Evolutionary conservation across 2,797 vertebrate genomes (phyloP).

Genomic region (Centroberyx gerrardi): DNA sequence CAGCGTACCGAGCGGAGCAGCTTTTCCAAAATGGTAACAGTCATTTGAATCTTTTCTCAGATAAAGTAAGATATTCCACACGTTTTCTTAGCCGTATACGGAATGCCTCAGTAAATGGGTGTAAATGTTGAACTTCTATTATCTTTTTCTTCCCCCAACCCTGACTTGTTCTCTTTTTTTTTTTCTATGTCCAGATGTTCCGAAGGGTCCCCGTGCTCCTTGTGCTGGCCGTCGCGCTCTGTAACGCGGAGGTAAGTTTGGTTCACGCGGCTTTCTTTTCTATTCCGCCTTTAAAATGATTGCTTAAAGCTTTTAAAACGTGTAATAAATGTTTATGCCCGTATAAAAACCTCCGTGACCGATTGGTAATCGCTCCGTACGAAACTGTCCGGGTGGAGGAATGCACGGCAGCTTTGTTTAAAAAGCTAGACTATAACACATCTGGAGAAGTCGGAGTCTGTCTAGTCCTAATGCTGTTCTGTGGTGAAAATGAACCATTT

Average conservation of each 20-base stretch:
- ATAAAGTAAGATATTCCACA: slow-evolving; percentile 14
- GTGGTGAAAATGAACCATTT: slow-evolving; percentile 6
- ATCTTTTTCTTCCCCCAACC: slow-evolving; percentile 8
- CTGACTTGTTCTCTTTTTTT: slow-evolving; percentile 47
- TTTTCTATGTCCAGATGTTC: slow-evolving; percentile 81
- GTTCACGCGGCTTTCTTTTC: background rate
- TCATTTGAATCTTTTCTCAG: background rate
- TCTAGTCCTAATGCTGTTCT: background rate
- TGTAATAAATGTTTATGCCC: background rate
- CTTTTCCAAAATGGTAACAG: slow-evolving; percentile 63
- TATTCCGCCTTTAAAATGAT: background rate
- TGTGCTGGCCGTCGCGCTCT: slow-evolving; percentile 74
- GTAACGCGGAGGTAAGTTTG: slow-evolving; percentile 82
- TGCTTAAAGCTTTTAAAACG: background rate
- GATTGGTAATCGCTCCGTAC: background rate
- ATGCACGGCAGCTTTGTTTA: slow-evolving; percentile 19
- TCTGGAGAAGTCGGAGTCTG: slow-evolving; percentile 47
- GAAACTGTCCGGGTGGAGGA: background rate
- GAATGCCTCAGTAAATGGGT: background rate
- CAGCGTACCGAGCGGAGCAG: slow-evolving; percentile 33
- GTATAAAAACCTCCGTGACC: background rate
- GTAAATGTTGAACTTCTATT: slow-evolving; percentile 15
- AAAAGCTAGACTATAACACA: slow-evolving; percentile 32
- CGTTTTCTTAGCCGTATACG: slow-evolving; percentile 28
- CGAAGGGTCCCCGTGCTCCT: slow-evolving; percentile 77